Percentiles rank a stretch among this genome's conserved stretches.
These are phyloP conservation scores for Dexiosoma caninum DNA, from an alignment of 2,888 invertebrate species.

Conservation along the genomic window DNA sequence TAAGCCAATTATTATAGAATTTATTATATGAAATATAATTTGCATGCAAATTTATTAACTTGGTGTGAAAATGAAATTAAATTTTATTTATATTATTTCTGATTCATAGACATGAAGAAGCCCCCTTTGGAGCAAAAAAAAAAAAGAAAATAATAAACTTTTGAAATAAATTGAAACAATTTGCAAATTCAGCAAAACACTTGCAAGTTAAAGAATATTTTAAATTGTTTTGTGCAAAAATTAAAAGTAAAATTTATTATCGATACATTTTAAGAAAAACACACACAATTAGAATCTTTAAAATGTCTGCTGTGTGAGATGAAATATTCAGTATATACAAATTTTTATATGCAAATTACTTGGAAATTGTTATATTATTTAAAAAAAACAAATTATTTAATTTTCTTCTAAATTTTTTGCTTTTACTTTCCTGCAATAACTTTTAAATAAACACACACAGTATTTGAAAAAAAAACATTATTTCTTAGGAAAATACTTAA, in stretches of 20 bases:
- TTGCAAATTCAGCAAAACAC: not conserved
- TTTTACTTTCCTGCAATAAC: conserved; percentile 15
- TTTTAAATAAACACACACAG: conserved; percentile 11
- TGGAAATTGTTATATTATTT: too few relatives aligned
- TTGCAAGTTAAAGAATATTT: not conserved
- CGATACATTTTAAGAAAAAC: not conserved
- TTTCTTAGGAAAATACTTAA: conserved; percentile 23
- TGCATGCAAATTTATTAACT: conserved; percentile 52
- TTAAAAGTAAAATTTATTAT: not conserved
- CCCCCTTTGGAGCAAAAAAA: too few relatives aligned
- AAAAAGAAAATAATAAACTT: not conserved
- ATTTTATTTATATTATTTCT: conserved; percentile 38
- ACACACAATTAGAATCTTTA: not conserved
- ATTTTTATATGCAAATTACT: too few relatives aligned
- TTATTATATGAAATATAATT: conserved; percentile 50
- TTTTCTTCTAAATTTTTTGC: not conserved
- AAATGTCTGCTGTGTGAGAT: not conserved
- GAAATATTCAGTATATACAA: too few relatives aligned
- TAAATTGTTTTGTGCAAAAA: not conserved
- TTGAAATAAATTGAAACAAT: not conserved
- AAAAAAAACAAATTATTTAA: not conserved
- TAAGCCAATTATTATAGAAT: conserved; percentile 49
- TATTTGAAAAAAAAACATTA: not conserved
- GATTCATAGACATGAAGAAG: conserved; percentile 25
- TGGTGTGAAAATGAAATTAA: conserved; percentile 57